Evolutionary conservation across 2,888 invertebrate genomes (phyloP), one percentile per base, ranked within the genome.

Genomic region (Lasioglossum vierecki): DNA sequence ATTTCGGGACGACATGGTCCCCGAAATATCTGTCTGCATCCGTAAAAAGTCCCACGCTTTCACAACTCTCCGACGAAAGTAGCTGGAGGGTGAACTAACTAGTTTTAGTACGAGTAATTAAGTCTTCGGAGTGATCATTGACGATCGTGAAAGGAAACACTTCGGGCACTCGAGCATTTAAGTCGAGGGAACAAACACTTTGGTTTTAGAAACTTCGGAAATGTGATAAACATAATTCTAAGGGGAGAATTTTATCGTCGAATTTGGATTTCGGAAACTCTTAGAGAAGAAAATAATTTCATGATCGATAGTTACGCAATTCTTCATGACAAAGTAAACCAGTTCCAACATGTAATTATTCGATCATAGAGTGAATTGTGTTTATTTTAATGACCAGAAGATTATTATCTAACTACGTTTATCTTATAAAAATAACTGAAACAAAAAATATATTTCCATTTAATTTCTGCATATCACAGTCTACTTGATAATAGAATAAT

Each of bases 1-100:
- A 83, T 83, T 79, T 63, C 70, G 60, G 26, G 30, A 6, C 18
- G n/a, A n/a, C 13, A 26, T 22, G 35, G 57, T 77, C 72, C 72
- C 39, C 44, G 77, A 80, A 76, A 84, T 74, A 71, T 70, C 70
- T 41, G 15, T 46, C 35, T 26, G 22, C n/a, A 57, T 30, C 41
- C 4, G 30, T 2, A 68, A 49, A 26, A 49, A 49, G 15, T 15
- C 15, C 49, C 57, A 46, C 30, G 18, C 35, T 77, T 77, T 30
- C 22, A 39, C 35, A 18, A n/a, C 4, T 13, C 46, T 22, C 49
- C n/a, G 22, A 30, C 35, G 13, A 73, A 70, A 73, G 39, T 18
- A 35, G 26, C 5, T 18, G 5, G 26, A 30, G 26, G 26, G 4
- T 39, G 22, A 15, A 26, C n/a, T 73, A 5, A 22, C 66, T 26